phyloP scores from a whole-genome alignment of 2,113 vertebrate species.

The Oxyruncus cristatus region DNA sequence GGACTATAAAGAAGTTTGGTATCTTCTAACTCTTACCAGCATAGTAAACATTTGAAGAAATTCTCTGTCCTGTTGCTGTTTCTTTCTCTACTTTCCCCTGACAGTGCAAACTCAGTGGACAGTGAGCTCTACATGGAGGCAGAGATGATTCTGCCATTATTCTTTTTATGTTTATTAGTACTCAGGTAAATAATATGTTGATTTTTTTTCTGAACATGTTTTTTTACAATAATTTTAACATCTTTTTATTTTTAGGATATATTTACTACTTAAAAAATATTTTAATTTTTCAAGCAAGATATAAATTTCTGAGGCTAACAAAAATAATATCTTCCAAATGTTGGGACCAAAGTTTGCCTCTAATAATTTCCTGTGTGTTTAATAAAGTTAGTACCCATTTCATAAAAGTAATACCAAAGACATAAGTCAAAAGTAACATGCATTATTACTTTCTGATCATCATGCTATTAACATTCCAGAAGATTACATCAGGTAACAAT shows the following conservation, averaged over 20 bases:
- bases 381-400: neutral
- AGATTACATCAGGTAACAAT: rapidly evolving
- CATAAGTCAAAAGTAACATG: neutral
- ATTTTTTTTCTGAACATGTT: neutral
- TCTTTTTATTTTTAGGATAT: neutral
- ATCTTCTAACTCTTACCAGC: neutral
- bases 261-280: neutral
- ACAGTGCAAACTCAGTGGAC: neutral
- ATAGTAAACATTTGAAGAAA: neutral
- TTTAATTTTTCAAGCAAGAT: neutral
- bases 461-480: neutral
- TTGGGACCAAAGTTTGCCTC: neutral
- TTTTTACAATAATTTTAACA: neutral
- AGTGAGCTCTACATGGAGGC: neutral
- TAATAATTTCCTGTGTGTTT: neutral
- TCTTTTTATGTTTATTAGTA: neutral
- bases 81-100: neutral
- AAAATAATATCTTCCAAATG: neutral
- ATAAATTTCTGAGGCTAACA: neutral
- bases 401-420: neutral
- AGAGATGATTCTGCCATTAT: neutral
- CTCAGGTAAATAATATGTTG: neutral
- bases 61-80: neutral
- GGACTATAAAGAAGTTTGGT: neutral
- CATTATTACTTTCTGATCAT: neutral